Evolutionary conservation across 2,797 vertebrate genomes (phyloP).

Genomic region (Phoeniculus purpureus): DNA sequence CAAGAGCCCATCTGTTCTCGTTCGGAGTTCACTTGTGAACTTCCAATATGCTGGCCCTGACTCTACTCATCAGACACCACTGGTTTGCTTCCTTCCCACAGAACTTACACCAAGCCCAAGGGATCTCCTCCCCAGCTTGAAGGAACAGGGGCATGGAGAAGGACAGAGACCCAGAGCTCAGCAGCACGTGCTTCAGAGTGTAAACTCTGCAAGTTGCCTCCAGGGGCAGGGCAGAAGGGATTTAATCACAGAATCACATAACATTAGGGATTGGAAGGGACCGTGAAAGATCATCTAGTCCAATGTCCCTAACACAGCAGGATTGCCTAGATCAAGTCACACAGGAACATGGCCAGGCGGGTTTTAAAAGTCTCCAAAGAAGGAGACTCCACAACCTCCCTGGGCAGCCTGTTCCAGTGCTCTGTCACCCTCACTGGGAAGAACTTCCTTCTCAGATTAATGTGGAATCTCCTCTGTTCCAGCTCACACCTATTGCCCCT

Average conservation of each 20-base stretch:
- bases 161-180: background rate
- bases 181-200: fast-evolving
- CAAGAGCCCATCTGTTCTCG: background rate
- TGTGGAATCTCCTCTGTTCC: no score
- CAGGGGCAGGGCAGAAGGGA: background rate
- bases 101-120: background rate
- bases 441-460: no score
- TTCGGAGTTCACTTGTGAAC: background rate
- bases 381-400: no score
- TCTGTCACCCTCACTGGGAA: no score
- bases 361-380: no score
- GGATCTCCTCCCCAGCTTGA: background rate
- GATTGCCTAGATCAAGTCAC: no score
- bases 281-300: no score
- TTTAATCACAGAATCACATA: background rate
- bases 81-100: background rate
- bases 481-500: no score
- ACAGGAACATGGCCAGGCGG: no score
- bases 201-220: background rate
- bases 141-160: background rate
- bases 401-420: no score
- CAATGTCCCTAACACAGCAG: no score
- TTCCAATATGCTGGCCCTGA: fast-evolving
- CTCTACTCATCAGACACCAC: background rate
- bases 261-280: no score